Conservation (phyloP, 2,113 vertebrate genomes). For the Peromyscus californicus region DNA sequence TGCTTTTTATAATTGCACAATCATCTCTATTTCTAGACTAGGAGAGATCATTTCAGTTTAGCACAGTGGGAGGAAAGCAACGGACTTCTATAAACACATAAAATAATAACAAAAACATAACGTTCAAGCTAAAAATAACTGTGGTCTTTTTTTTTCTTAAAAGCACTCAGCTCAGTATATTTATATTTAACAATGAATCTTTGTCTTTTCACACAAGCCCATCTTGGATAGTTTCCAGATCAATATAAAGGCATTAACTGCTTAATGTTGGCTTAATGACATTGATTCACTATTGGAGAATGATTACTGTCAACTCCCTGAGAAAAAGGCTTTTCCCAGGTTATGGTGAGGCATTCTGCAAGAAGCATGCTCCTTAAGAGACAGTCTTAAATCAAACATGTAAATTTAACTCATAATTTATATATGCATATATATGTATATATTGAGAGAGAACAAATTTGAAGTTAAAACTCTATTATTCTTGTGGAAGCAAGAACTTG, state of each 20-base stretch:
- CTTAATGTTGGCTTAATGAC: constrained; percentile 39
- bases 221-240: constrained; percentile 8
- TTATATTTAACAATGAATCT: background rate
- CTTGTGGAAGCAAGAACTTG: background rate
- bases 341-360: background rate
- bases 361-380: background rate
- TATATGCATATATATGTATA: background rate
- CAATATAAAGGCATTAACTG: background rate
- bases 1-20: background rate
- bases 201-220: background rate
- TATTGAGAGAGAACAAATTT: background rate
- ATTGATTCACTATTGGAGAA: background rate
- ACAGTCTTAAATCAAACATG: background rate
- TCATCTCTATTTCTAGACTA: constrained; percentile 17
- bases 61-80: background rate
- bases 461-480: background rate
- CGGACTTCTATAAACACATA: constrained; percentile 3
- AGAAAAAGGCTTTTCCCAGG: background rate
- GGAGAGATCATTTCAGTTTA: constrained; percentile 5
- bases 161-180: background rate
- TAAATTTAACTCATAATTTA: background rate
- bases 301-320: background rate
- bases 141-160: background rate
- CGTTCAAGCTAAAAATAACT: constrained; percentile 59
- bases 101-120: constrained; percentile 48